phyloP scores from a whole-genome alignment of 1,140 invertebrate genomes.

The Cydia strobilella region DNA sequence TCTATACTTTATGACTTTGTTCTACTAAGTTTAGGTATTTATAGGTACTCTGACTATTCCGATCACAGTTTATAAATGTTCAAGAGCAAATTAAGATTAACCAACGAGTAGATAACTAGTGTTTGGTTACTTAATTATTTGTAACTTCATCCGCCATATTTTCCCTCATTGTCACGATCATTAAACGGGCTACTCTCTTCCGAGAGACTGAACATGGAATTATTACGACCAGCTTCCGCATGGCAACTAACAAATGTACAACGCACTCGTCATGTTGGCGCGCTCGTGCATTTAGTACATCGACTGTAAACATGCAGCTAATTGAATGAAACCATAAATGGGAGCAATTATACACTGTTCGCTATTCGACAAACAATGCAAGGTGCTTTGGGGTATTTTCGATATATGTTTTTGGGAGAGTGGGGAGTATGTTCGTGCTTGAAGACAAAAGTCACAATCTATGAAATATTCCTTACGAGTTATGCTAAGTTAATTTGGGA shows the following conservation, averaged over 20 bases:
- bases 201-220: neutral
- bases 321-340: constrained; percentile 51
- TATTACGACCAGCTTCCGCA: neutral
- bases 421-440: too few relatives aligned
- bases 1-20: too few relatives aligned
- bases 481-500: too few relatives aligned
- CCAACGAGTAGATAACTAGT: too few relatives aligned
- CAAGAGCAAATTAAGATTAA: too few relatives aligned
- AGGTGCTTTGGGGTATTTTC: neutral
- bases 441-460: too few relatives aligned
- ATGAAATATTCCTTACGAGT: too few relatives aligned
- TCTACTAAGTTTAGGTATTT: too few relatives aligned
- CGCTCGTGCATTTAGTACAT: constrained; percentile 34
- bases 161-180: neutral
- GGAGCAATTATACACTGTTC: constrained; percentile 38
- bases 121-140: too few relatives aligned
- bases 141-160: neutral
- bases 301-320: constrained; percentile 46
- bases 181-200: neutral
- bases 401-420: too few relatives aligned
- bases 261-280: constrained; percentile 35
- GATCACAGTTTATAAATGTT: too few relatives aligned
- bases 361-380: constrained; percentile 41
- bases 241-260: constrained; percentile 25
- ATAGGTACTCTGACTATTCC: too few relatives aligned